phyloP scores from a whole-genome alignment of 2,888 invertebrate genomes.

The Perizoma affinitatum region DNA sequence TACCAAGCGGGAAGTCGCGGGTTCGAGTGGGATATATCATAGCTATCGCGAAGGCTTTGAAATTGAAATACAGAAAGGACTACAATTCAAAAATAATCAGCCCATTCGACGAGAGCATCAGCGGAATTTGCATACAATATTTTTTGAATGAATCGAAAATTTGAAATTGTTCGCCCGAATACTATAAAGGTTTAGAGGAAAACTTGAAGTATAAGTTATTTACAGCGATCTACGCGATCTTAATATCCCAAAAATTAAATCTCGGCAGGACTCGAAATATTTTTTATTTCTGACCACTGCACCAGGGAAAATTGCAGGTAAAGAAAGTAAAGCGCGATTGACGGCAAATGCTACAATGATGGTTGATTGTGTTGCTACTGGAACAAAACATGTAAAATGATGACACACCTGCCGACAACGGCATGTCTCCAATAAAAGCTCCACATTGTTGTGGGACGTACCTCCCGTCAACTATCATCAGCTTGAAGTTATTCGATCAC shows the following conservation, averaged over 20 bases:
- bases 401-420: neutral
- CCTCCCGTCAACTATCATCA: neutral
- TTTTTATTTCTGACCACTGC: too few relatives aligned
- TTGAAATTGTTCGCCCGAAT: conserved; percentile 52
- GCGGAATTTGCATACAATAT: conserved; percentile 46
- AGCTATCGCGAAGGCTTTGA: conserved; percentile 39
- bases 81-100: conserved; percentile 35
- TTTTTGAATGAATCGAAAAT: conserved; percentile 63
- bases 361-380: neutral
- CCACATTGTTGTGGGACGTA: neutral
- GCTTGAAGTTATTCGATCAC: too few relatives aligned
- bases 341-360: neutral
- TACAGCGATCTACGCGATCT: too few relatives aligned
- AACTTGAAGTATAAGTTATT: too few relatives aligned
- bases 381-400: neutral
- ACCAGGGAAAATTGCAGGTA: neutral
- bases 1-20: too few relatives aligned
- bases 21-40: conserved; percentile 26
- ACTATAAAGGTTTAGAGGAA: conserved; percentile 52
- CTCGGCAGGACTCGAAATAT: neutral
- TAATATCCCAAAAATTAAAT: neutral
- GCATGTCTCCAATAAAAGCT: neutral
- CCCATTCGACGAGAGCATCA: conserved; percentile 33
- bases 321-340: neutral
- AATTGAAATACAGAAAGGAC: conserved; percentile 38